A percentile compares a stretch with the other conserved stretches of the same genome.
Conservation (phyloP, 2,797 vertebrate genomes). For the Lacerta viridis region DNA sequence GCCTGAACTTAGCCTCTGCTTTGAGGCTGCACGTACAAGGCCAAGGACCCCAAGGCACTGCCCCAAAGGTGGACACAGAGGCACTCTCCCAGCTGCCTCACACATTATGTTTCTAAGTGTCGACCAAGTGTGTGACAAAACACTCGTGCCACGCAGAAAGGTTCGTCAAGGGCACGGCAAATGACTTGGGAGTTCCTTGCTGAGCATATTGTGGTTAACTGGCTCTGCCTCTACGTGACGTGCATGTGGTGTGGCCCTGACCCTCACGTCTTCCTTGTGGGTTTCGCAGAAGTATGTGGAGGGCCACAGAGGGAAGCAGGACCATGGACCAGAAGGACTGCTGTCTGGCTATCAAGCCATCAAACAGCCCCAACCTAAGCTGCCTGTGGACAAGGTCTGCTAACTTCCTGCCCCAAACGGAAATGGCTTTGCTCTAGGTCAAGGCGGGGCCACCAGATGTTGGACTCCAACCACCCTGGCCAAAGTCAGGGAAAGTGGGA, state of each 20-base stretch:
- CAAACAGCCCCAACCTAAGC: too few species aligned
- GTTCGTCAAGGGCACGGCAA: too few species aligned
- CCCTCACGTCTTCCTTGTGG: too few species aligned
- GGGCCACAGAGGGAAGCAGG: not conserved
- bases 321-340: not conserved
- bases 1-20: constrained; percentile 49
- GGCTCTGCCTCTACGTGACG: not conserved
- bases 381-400: too few species aligned
- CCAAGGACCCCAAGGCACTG: rapidly evolving
- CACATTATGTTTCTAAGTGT: too few species aligned
- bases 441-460: too few species aligned
- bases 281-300: not conserved
- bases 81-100: not conserved
- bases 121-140: too few species aligned
- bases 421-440: not conserved
- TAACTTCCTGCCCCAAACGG: not conserved
- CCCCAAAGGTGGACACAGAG: not conserved
- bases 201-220: not conserved
- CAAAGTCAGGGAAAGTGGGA: too few species aligned
- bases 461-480: too few species aligned
- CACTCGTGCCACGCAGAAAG: not conserved
- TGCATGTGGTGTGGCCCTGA: too few species aligned
- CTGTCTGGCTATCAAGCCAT: not conserved
- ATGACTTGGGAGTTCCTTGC: not conserved
- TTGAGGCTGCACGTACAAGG: too few species aligned